A percentile compares a stretch with the other conserved stretches of the same genome.
Conservation (phyloP, 2,888 invertebrate species). For the Megalurothrips usitatus region DNA sequence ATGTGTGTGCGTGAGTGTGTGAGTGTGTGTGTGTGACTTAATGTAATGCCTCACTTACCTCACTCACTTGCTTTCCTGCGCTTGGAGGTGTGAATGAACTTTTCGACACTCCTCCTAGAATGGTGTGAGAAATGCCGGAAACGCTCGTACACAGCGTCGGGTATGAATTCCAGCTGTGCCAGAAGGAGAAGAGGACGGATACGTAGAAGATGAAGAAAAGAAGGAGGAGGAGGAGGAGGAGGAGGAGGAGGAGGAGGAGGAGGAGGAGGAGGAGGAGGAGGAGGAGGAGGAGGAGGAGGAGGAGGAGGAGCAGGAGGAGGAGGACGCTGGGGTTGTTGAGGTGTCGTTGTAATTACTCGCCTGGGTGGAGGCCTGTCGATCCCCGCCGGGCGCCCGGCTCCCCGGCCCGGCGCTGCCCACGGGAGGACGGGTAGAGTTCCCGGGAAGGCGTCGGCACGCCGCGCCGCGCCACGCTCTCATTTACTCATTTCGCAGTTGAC, state of each 20-base stretch:
- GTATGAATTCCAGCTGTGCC: no score
- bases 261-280: neutral
- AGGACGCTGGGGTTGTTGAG: neutral
- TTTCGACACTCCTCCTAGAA: neutral
- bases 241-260: no score
- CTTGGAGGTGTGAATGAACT: neutral
- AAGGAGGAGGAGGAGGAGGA: no score
- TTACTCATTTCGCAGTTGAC: neutral
- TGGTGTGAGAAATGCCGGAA: no score
- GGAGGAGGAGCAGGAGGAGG: neutral
- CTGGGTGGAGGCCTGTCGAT: neutral
- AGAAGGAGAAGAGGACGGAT: no score
- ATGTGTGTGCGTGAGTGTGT: neutral
- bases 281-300: neutral
- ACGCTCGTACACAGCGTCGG: no score
- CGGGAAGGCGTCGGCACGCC: neutral
- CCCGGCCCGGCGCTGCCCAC: neutral
- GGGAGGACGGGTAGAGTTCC: neutral
- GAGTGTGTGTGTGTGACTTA: no score
- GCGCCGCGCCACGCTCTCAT: neutral
- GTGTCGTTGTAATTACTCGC: neutral
- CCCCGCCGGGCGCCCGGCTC: neutral
- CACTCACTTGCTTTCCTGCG: neutral
- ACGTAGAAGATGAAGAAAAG: no score
- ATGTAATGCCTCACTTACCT: no score